Evolutionary conservation across 2,113 vertebrate species (phyloP), one percentile per base, ranked within the genome.

Genomic region (Mormyrus lacerda): DNA sequence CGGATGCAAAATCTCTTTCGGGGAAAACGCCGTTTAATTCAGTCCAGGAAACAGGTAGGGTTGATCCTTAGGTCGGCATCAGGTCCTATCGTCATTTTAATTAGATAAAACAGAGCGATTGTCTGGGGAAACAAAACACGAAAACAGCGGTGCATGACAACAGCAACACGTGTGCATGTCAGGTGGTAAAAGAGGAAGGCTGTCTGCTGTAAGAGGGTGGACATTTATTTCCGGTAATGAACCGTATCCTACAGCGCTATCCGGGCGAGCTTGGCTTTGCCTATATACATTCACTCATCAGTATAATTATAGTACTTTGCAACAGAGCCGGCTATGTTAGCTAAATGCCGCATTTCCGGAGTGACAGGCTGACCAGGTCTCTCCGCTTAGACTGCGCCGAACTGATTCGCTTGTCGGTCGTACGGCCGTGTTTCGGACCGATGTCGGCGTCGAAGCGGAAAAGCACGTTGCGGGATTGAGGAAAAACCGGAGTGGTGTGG

Each of bases 131-230:
- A 21, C 55, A 58, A 24, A 24, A 58, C 24, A 3, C 11, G 61
- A 65, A 65, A n/a, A 27, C 3, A 65, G 61, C 10, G 61, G 3
- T 69, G n/a, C 61, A 79, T 89, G 53, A 50, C 42, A 88, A 17
- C 39, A 58, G n/a, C 42, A 84, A 55, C 76, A 90, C 35, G 61
- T 88, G 88, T 31, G 31, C 39, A 24, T 58, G 48, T 35, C 69
- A 89, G 47, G 3, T 89, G 84, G 45, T 86, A n/a, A 79, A 55
- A 27, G 39, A 69, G 82, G 61, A 89, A 47, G 87, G 82, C 44
- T 84, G 82, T 2, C 73, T 39, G 44, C 69, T 4, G 61, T 31
- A 31, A 69, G 61, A 69, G 61, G 61, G 61, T 11, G 61, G 27
- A 9, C 21, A 8, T 21, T n/a, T 84, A 44, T 44, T 47, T 84